phyloP scores from a whole-genome alignment of 2,888 invertebrate species.

The Drosophila buzzatii region DNA sequence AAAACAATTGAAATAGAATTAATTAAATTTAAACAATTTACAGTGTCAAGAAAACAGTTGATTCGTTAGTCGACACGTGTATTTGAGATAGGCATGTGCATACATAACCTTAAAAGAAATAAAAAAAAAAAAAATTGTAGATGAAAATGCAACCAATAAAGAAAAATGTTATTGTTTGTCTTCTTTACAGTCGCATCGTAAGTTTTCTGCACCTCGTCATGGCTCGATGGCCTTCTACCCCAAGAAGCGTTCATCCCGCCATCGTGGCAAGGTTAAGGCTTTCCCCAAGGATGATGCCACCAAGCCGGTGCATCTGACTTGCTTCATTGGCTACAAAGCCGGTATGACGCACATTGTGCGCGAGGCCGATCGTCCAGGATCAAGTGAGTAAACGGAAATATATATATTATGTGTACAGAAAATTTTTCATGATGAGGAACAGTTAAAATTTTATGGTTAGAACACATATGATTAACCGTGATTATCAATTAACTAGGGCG shows the following conservation, averaged over 20 bases:
- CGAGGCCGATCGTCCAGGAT: conserved; percentile 99
- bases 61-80: not conserved
- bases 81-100: not conserved
- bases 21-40: not conserved
- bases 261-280: conserved; percentile 99
- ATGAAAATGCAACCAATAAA: not conserved
- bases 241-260: conserved; percentile 97
- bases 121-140: not conserved
- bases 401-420: not conserved
- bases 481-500: conserved; percentile 86
- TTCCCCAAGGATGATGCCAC: conserved; percentile 99
- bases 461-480: conserved; percentile 83
- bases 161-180: not conserved
- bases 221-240: conserved; percentile 99
- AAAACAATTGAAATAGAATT: not conserved
- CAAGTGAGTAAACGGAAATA: conserved; percentile 90
- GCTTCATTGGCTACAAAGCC: conserved; percentile 99
- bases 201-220: conserved; percentile 99
- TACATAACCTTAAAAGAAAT: conserved; percentile 45
- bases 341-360: conserved; percentile 99
- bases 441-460: conserved; percentile 84
- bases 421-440: conserved; percentile 81
- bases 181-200: conserved; percentile 95
- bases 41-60: not conserved
- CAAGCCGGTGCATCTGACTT: conserved; percentile 98